phyloP scores from a whole-genome alignment of 2,113 vertebrate genomes.

The Oncorhynchus gorbuscha region DNA sequence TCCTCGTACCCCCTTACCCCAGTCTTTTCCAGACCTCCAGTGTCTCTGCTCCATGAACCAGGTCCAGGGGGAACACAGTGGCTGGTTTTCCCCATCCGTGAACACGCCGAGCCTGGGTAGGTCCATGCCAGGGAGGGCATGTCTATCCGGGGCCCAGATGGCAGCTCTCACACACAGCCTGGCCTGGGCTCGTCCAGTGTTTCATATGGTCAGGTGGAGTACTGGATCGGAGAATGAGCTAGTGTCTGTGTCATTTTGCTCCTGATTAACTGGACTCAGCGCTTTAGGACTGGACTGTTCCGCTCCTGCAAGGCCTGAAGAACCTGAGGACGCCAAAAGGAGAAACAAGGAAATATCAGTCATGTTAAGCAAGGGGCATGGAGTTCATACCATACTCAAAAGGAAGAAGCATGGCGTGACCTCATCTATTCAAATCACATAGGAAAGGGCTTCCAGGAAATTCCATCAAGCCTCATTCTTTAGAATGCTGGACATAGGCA shows the following conservation, averaged over 20 bases:
- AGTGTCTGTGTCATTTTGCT: neutral
- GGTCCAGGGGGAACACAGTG: neutral
- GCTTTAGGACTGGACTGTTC: conserved; percentile 83
- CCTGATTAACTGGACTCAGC: conserved; percentile 59
- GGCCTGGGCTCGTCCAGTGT: neutral
- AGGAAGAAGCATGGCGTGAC: too few relatives aligned
- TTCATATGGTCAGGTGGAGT: neutral
- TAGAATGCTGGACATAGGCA: too few relatives aligned
- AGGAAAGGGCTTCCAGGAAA: too few relatives aligned
- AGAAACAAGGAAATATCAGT: too few relatives aligned
- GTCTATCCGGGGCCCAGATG: neutral
- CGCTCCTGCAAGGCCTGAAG: conserved; percentile 81
- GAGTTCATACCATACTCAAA: too few relatives aligned
- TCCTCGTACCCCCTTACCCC: conserved; percentile 22
- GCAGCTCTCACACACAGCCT: neutral
- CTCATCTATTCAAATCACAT: too few relatives aligned
- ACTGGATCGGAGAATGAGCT: neutral
- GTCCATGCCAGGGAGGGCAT: neutral
- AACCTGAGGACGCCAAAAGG: conserved; percentile 69
- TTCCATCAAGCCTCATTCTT: too few relatives aligned
- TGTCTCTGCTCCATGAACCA: neutral
- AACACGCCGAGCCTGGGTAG: neutral
- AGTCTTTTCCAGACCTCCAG: neutral
- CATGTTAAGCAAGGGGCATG: too few relatives aligned
- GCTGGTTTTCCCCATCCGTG: conserved; percentile 9